Evolutionary conservation across 2,113 vertebrate genomes (phyloP).

Genomic region (Anhinga anhinga): DNA sequence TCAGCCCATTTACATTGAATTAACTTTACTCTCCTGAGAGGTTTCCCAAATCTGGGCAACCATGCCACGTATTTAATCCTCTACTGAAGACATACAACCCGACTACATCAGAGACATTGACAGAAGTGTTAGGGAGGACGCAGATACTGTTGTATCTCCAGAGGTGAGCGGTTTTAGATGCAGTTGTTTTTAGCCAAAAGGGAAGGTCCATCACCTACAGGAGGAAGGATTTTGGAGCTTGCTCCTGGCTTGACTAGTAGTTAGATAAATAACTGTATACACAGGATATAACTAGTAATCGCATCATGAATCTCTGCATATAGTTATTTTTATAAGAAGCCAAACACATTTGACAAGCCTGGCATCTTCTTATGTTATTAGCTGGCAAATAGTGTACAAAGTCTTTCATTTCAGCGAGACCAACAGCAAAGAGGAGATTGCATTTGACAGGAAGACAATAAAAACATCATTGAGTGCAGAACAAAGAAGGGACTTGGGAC

Average conservation of each 20-base stretch:
- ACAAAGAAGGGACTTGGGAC: neutral
- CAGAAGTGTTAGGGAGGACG: neutral
- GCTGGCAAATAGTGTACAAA: neutral
- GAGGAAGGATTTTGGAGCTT: neutral
- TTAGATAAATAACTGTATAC: neutral
- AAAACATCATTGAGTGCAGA: neutral
- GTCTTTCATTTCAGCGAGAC: neutral
- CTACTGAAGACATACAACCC: neutral
- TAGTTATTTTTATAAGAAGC: slow-evolving; percentile 4
- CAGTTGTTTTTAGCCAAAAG: neutral
- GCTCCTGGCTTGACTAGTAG: neutral
- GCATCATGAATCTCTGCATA: neutral
- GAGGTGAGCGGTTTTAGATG: neutral
- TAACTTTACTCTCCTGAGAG: neutral
- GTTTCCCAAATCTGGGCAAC: neutral
- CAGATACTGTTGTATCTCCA: neutral
- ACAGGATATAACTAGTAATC: slow-evolving; percentile 12
- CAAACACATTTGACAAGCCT: neutral
- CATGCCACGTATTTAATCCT: neutral
- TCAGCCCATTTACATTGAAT: neutral
- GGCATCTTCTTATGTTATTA: neutral
- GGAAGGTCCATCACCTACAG: neutral
- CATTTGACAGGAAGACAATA: slow-evolving; percentile 2
- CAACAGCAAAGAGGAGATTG: neutral
- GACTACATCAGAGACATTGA: neutral